These are phyloP conservation scores for Camponotus pennsylvanicus DNA, from an alignment of 1,140 invertebrate genomes.

Conservation along the genomic window DNA sequence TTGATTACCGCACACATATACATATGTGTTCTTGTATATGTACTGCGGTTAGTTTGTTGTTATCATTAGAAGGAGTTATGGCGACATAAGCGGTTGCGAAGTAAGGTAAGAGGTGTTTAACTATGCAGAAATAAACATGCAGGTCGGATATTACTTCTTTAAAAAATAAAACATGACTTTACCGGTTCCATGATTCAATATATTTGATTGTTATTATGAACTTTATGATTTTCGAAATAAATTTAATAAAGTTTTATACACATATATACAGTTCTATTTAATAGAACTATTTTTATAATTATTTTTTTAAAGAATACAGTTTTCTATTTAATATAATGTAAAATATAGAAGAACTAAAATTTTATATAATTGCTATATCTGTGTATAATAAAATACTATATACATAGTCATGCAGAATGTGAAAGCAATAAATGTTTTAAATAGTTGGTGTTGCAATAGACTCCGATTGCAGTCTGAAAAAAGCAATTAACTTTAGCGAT, in stretches of 20 bases:
- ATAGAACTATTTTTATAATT: background rate
- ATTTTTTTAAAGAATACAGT: background rate
- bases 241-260: background rate
- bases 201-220: background rate
- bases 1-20: background rate
- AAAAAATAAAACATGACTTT: background rate
- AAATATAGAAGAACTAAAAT: background rate
- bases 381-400: conserved; percentile 19
- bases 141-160: conserved; percentile 1
- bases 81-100: background rate
- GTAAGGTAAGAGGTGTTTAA: background rate
- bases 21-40: background rate
- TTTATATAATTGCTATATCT: background rate
- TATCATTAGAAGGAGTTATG: conserved; percentile 39
- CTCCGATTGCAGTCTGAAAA: conserved; percentile 29
- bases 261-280: background rate
- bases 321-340: background rate
- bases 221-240: background rate
- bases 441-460: conserved; percentile 22
- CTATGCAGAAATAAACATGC: background rate
- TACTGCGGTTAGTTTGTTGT: conserved; percentile 3
- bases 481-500: conserved; percentile 52
- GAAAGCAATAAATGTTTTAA: conserved; percentile 44
- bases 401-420: background rate
- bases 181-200: background rate